phyloP scores from a whole-genome alignment of 92 coral and sea anemone genomes.

The Siderastrea radians region DNA sequence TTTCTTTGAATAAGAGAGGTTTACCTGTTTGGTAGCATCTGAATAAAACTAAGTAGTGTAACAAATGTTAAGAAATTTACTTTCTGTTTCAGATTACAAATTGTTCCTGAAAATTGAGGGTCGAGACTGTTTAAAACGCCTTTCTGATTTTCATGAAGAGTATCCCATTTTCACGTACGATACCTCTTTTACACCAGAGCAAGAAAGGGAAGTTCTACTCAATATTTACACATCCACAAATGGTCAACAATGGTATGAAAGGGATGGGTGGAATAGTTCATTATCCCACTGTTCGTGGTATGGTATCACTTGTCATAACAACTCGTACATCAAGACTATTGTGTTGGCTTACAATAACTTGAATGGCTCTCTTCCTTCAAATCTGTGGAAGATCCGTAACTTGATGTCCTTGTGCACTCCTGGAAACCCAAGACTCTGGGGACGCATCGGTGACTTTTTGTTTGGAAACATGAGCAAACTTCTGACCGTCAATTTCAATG shows the following conservation, averaged over 20 bases:
- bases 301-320: constrained; percentile 63
- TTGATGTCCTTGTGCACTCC: constrained; percentile 61
- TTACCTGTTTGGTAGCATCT: too few species aligned
- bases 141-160: too few species aligned
- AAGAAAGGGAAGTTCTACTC: constrained; percentile 63
- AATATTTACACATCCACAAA: constrained; percentile 65
- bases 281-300: constrained; percentile 69
- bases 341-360: constrained; percentile 58
- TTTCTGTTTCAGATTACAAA: constrained; percentile 6
- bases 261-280: constrained; percentile 48
- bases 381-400: constrained; percentile 69
- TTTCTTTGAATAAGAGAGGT: too few species aligned
- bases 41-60: too few species aligned
- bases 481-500: constrained; percentile 28
- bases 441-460: constrained; percentile 47
- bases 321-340: constrained; percentile 60
- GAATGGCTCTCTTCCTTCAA: constrained; percentile 58
- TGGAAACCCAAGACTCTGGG: constrained; percentile 45
- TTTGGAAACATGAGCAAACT: constrained; percentile 66
- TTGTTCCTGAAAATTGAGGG: constrained; percentile 36
- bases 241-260: constrained; percentile 62
- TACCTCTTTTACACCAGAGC: constrained; percentile 59
- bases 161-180: constrained; percentile 38
- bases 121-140: constrained; percentile 34
- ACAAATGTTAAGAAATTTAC: too few species aligned